Evolutionary conservation across 2,888 invertebrate genomes (phyloP).

Genomic region (Lordiphosa fenestrarum): DNA sequence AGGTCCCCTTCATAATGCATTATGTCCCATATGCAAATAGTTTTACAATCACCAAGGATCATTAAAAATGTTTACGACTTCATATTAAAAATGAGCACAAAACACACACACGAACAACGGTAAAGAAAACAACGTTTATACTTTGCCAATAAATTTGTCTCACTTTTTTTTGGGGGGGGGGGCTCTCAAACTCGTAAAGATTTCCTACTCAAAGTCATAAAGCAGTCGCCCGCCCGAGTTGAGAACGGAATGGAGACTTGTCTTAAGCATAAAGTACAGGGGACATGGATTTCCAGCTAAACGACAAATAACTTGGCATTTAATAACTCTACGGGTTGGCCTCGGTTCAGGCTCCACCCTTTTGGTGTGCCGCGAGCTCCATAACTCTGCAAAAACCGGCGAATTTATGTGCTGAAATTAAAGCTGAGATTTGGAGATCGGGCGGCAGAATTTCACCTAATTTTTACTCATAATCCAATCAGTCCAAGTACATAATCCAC

Average conservation of each 20-base stretch:
- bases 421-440: constrained; percentile 35
- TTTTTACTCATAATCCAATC: constrained; percentile 11
- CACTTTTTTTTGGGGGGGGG: constrained; percentile 21
- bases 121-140: constrained; percentile 51
- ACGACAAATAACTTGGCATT: constrained; percentile 75
- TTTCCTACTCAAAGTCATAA: constrained; percentile 71
- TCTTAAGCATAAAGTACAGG: constrained; percentile 50
- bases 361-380: constrained; percentile 19
- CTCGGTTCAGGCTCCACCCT: constrained; percentile 1
- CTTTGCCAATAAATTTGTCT: constrained; percentile 67
- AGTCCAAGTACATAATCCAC: constrained; percentile 15
- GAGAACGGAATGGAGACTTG: constrained; percentile 41
- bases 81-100: constrained; percentile 47
- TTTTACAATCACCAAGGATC: constrained; percentile 46
- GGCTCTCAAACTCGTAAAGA: constrained; percentile 57
- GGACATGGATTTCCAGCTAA: constrained; percentile 68
- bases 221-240: constrained; percentile 35
- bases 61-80: constrained; percentile 67
- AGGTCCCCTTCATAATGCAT: constrained; percentile 25
- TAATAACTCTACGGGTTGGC: constrained; percentile 61
- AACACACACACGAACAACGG: not conserved
- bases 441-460: constrained; percentile 1
- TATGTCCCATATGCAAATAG: constrained; percentile 59
- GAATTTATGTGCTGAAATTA: constrained; percentile 67
- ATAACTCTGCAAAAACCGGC: constrained; percentile 50